Base-by-base conservation (phyloP, 1,140 invertebrate genomes). In the Oncopodura yosiiana region DNA sequence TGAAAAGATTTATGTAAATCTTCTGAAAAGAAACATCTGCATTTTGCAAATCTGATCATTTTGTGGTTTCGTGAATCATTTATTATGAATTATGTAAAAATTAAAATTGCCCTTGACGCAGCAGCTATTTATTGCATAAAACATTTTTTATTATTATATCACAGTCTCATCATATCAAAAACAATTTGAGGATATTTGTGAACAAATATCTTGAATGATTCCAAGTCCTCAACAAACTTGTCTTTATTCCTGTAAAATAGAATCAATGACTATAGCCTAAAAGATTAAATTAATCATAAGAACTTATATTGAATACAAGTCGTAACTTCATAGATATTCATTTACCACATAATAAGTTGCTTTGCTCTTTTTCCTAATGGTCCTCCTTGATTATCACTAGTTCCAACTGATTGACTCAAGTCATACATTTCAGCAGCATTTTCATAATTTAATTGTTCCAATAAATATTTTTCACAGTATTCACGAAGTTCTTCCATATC, bases 351-450 rank as follows among this genome's bases (percentile, higher is more conserved):
- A 18, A 56, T 56, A 21, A 44, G 21, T 36, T 56, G 37, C 24
- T 50, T 56, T 1, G 46, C 29, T 23, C 45, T 49, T 27, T 56
- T 49, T 19, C 27, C 38, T 14, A 56, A 37, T 1, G 14, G 38
- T n/a, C 48, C 54, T 43, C 32, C 37, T n/a, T n/a, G n/a, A n/a
- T n/a, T n/a, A n/a, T n/a, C n/a, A n/a, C n/a, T n/a, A 6, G 21
- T 24, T 16, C 26, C 23, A 38, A 56, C 36, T 6, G n/a, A 42
- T 24, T 44, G 46, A 1, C 44, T 34, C 4, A 56, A n/a, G 19
- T 56, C 54, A 34, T 49, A 56, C 54, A 50, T 56, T 45, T 56
- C 54, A 27, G 44, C 16, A 18, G 32, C 26, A 39, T 50, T 56
- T 23, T 56, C 54, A 12, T 50, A 11, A 3, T 12, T 14, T 1